A percentile compares a stretch with the other conserved stretches of the same genome.
These are phyloP conservation scores for Fratercula arctica DNA, from an alignment of 2,797 vertebrate genomes.

Conservation along the genomic window DNA sequence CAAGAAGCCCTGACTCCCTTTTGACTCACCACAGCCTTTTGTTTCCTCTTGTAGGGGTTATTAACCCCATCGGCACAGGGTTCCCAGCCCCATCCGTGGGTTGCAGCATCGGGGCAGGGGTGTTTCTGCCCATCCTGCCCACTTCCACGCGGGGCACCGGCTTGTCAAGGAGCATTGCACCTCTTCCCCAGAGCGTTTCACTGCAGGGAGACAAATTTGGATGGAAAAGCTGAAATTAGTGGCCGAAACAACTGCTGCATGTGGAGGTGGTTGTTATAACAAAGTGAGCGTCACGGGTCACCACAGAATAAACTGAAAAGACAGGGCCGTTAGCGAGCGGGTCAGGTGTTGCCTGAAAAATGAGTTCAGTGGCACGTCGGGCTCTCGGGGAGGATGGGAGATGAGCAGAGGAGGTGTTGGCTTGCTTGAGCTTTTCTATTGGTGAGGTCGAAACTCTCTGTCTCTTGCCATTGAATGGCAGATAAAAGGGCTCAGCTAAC, in stretches of 20 bases:
- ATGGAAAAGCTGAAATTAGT: background rate
- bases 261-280: background rate
- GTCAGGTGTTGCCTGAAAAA: background rate
- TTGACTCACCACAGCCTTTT: background rate
- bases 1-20: background rate
- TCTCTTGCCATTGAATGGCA: rapidly evolving
- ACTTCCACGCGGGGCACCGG: background rate
- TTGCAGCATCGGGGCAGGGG: rapidly evolving
- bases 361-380: rapidly evolving
- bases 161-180: rapidly evolving
- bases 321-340: rapidly evolving
- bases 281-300: rapidly evolving
- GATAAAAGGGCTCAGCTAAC: background rate
- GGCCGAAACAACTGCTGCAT: background rate
- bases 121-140: background rate
- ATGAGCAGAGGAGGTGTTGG: background rate
- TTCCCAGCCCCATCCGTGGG: background rate
- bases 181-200: rapidly evolving
- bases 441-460: background rate
- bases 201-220: rapidly evolving
- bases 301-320: background rate
- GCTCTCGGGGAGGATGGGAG: rapidly evolving
- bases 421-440: background rate
- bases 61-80: rapidly evolving
- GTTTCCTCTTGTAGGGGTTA: background rate